Percentiles rank a stretch among this genome's conserved stretches.
phyloP scores from a whole-genome alignment of 2,113 vertebrate species.

The Stegastes partitus region DNA sequence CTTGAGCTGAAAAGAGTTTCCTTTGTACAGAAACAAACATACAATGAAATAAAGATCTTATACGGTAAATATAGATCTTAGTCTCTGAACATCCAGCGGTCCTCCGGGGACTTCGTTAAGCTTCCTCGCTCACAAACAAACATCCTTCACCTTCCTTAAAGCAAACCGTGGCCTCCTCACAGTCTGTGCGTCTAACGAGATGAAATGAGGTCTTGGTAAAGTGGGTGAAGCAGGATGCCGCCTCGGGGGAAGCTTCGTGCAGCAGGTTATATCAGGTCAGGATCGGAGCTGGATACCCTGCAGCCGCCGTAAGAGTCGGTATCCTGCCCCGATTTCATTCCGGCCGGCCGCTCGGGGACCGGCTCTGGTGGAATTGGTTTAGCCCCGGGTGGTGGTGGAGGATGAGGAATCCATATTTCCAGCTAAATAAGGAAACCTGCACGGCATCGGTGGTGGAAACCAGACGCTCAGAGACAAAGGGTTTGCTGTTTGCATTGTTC shows the following conservation, averaged over 20 bases:
- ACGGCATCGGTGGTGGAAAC: conserved; percentile 1
- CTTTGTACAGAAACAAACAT: background rate
- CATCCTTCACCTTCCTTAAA: conserved; percentile 19
- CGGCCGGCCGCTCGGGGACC: conserved; percentile 28
- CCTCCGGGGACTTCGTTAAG: conserved; percentile 44
- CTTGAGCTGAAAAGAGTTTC: too few relatives aligned
- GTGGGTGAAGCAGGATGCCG: conserved; percentile 44
- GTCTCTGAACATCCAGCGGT: conserved; percentile 15
- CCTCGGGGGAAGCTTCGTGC: conserved; percentile 5
- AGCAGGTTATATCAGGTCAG: conserved; percentile 66
- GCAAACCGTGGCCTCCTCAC: conserved; percentile 24
- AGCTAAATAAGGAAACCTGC: conserved; percentile 52
- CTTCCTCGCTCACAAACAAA: conserved; percentile 39
- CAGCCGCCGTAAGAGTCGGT: conserved; percentile 30
- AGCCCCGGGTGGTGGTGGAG: conserved; percentile 52
- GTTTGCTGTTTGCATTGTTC: conserved; percentile 20
- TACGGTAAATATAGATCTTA: conserved; percentile 10
- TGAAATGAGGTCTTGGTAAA: conserved; percentile 28
- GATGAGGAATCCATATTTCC: conserved; percentile 63
- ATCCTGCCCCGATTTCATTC: conserved; percentile 56
- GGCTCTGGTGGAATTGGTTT: conserved; percentile 52
- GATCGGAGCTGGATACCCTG: conserved; percentile 52
- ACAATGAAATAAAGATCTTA: conserved; percentile 1
- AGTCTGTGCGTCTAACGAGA: conserved; percentile 27
- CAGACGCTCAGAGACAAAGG: conserved; percentile 46